These are phyloP conservation scores for Etheostoma spectabile DNA, from an alignment of 2,113 vertebrate genomes.

Conservation along the genomic window DNA sequence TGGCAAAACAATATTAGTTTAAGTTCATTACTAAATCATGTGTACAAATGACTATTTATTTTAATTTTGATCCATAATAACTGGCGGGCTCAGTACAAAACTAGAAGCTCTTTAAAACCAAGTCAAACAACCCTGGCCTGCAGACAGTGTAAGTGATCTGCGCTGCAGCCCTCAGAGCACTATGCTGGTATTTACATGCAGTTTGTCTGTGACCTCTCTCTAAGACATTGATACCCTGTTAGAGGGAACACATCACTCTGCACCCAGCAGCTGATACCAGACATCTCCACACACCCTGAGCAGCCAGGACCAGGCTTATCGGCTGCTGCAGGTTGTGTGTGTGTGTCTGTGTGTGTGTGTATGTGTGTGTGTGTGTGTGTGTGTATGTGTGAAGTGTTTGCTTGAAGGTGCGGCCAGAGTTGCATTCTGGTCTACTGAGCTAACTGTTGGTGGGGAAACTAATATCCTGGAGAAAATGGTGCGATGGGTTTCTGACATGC, in stretches of 20 bases:
- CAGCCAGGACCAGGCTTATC: slow-evolving; percentile 26
- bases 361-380: background rate
- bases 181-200: slow-evolving; percentile 36
- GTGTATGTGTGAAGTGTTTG: background rate
- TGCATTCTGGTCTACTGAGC: slow-evolving; percentile 17
- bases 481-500: background rate
- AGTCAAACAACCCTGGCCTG: slow-evolving; percentile 11
- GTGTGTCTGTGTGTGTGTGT: background rate
- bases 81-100: background rate
- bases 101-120: background rate
- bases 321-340: slow-evolving; percentile 5
- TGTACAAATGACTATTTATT: background rate
- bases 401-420: slow-evolving; percentile 29
- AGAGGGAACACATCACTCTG: slow-evolving; percentile 65
- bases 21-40: background rate
- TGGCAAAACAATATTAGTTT: background rate
- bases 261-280: slow-evolving; percentile 67
- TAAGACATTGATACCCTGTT: slow-evolving; percentile 65
- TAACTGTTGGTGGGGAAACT: background rate
- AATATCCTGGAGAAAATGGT: slow-evolving; percentile 19
- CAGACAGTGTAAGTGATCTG: slow-evolving; percentile 20
- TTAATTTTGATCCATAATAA: background rate
- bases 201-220: slow-evolving; percentile 48
- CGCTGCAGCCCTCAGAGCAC: background rate
- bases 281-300: slow-evolving; percentile 40